A percentile compares a stretch with the other conserved stretches of the same genome.
phyloP scores from a whole-genome alignment of 1,140 invertebrate species.

The Asobara japonica region DNA sequence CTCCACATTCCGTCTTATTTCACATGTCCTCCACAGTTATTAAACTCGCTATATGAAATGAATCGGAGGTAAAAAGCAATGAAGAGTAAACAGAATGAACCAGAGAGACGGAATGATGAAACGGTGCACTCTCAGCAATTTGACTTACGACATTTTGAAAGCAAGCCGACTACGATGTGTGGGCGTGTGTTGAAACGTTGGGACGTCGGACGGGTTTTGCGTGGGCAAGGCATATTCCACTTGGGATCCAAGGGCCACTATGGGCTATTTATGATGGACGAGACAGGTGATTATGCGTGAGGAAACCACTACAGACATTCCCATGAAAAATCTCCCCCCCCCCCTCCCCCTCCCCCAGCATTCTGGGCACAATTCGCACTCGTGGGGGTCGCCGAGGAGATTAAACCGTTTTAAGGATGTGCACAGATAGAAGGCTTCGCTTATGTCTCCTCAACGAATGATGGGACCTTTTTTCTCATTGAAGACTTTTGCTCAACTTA shows the following conservation, averaged over 20 bases:
- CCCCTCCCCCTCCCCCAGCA: too few species aligned
- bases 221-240: conserved; percentile 62
- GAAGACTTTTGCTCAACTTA: too few species aligned
- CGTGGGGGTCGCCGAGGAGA: too few species aligned
- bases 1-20: too few species aligned
- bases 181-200: conserved; percentile 65
- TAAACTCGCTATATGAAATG: neutral
- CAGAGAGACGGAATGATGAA: conserved; percentile 49
- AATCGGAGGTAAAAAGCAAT: too few species aligned
- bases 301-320: conserved; percentile 56
- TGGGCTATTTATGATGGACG: conserved; percentile 59
- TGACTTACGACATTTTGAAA: conserved; percentile 65
- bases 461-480: too few species aligned
- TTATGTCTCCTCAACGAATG: too few species aligned
- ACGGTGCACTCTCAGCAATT: conserved; percentile 59
- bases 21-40: neutral
- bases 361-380: too few species aligned
- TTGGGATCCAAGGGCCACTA: conserved; percentile 41
- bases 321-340: too few species aligned
- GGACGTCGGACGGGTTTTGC: conserved; percentile 62
- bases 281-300: conserved; percentile 66
- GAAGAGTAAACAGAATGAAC: neutral
- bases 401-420: too few species aligned
- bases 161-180: conserved; percentile 58
- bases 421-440: too few species aligned